phyloP scores from a whole-genome alignment of 1,140 invertebrate genomes.

The Rhopalosiphum padi region DNA sequence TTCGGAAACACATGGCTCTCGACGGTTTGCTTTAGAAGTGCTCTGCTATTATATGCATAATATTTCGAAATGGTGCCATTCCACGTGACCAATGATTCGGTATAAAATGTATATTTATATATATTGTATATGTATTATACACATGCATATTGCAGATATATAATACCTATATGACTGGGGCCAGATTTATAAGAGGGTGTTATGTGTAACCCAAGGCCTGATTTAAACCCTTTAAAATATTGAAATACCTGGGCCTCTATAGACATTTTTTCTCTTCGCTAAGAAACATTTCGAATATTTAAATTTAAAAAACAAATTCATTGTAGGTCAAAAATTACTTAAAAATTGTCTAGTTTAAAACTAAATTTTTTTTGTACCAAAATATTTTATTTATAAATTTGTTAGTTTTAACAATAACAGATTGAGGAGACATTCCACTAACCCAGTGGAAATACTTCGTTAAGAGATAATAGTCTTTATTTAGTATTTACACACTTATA shows the following conservation, averaged over 20 bases:
- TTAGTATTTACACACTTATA: too few relatives aligned
- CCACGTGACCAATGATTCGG: neutral
- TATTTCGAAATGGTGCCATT: constrained; percentile 21
- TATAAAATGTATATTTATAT: neutral
- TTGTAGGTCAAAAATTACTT: too few relatives aligned
- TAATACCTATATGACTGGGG: neutral
- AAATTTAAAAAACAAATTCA: too few relatives aligned
- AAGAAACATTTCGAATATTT: too few relatives aligned
- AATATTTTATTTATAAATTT: too few relatives aligned
- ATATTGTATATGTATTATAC: neutral
- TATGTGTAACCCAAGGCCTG: neutral
- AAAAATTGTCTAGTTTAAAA: too few relatives aligned
- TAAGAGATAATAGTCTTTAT: too few relatives aligned
- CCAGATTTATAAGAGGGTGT: neutral
- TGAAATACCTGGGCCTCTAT: neutral
- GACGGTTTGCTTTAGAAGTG: constrained; percentile 33
- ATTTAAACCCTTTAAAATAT: neutral
- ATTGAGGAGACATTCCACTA: too few relatives aligned
- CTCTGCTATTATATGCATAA: neutral
- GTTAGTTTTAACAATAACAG: too few relatives aligned
- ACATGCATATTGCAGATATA: neutral
- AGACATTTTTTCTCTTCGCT: too few relatives aligned
- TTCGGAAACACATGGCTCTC: constrained; percentile 45
- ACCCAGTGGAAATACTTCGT: too few relatives aligned
- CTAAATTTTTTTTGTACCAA: too few relatives aligned